Base-by-base conservation (phyloP, 2,888 invertebrate species). In the Dryobota labecula region DNA sequence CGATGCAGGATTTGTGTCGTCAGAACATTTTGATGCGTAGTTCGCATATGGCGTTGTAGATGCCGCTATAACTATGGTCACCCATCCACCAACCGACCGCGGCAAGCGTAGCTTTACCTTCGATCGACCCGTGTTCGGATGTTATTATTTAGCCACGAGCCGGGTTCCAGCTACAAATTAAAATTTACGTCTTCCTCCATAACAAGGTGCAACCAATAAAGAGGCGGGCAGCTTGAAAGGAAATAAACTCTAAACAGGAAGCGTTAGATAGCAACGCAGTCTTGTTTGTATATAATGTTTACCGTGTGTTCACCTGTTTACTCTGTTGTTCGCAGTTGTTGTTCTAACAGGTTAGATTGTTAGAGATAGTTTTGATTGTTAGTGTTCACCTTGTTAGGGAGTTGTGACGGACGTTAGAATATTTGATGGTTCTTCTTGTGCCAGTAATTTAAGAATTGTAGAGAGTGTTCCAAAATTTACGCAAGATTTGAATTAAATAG, bases 221-320 rank as follows among this genome's bases (percentile, higher is more conserved):
- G 60, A 20, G 67, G 47, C 13, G 41, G 30, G 47, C 20, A 38
- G 63, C 38, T n/a, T 67, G 54, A 76, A 49, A 86, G 89, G 90
- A 89, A 88, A 76, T 84, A 85, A 87, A 85, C 86, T 87, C 76
- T 73, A 61, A 63, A 49, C 70, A 73, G 90, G 90, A 88, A 86
- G 78, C 63, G 49, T 56, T 80, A 86, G 89, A 89, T 90, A 89
- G 75, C 68, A 74, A 15, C 15, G 18, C 61, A 76, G 75, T 76
- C 78, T 86, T 82, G 82, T 85, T 84, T 79, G 67, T 54, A 70
- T 73, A 71, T 78, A 80, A 76, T 80, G 62, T 82, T 85, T 66
- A 60, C 68, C 36, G 51, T 76, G 56, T 74, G 61, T 53, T 54
- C 54, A 67, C 51, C 63, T 63, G 62, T 80, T 65, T 75, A 63